Evolutionary conservation across 2,888 invertebrate species (phyloP).

Genomic region (Cephonodes hylas): DNA sequence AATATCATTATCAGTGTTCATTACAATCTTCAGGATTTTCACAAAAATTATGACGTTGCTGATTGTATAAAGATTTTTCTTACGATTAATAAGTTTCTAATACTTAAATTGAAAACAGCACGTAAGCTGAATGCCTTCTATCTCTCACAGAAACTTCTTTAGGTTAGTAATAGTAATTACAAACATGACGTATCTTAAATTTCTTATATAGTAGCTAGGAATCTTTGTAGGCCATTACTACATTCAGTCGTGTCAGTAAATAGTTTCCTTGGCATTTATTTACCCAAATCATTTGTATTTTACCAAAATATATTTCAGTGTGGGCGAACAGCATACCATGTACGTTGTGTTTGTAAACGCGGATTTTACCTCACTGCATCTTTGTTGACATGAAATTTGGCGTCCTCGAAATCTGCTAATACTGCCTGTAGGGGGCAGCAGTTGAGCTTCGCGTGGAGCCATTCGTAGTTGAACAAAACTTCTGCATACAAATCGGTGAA

Average conservation of each 20-base stretch:
- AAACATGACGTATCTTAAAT: too few relatives aligned
- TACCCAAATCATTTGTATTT: neutral
- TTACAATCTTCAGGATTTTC: too few relatives aligned
- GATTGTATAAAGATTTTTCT: too few relatives aligned
- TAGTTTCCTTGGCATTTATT: neutral
- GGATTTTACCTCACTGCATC: constrained; percentile 88
- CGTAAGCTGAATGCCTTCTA: too few relatives aligned
- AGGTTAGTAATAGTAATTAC: too few relatives aligned
- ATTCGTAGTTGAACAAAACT: constrained; percentile 98
- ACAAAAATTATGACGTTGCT: too few relatives aligned
- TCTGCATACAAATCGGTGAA: constrained; percentile 94
- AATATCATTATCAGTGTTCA: too few relatives aligned
- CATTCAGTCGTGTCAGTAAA: neutral
- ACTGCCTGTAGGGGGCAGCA: constrained; percentile 98
- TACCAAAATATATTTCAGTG: neutral
- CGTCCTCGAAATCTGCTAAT: constrained; percentile 97
- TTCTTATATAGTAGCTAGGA: neutral
- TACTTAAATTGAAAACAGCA: too few relatives aligned
- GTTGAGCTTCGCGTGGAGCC: constrained; percentile 97
- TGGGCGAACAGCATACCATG: neutral
- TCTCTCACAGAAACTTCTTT: too few relatives aligned
- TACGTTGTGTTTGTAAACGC: neutral
- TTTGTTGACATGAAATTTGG: constrained; percentile 89
- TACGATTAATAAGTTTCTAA: too few relatives aligned
- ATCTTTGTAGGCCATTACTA: neutral